Percentiles rank a stretch among this genome's conserved stretches.
phyloP scores from a whole-genome alignment of 2,888 invertebrate species.

The Thyatira batis region DNA sequence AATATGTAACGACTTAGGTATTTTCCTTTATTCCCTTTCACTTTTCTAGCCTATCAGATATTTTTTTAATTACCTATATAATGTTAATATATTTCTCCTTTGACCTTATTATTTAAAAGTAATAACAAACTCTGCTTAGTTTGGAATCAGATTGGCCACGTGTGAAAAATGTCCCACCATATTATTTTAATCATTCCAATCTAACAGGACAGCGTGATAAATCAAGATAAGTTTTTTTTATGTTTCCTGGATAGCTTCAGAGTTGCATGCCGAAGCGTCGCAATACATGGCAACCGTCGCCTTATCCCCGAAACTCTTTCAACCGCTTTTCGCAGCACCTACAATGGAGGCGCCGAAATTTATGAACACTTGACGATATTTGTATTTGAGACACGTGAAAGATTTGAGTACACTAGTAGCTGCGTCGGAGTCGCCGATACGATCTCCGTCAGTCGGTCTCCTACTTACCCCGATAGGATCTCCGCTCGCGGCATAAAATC shows the following conservation, averaged over 20 bases:
- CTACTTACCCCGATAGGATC: conserved; percentile 50
- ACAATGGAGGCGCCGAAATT: conserved; percentile 20
- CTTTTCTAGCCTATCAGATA: too few relatives aligned
- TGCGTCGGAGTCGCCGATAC: conserved; percentile 36
- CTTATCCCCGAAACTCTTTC: conserved; percentile 9
- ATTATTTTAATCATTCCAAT: neutral
- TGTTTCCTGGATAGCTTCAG: neutral
- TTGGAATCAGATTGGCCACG: too few relatives aligned
- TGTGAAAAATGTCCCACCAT: too few relatives aligned
- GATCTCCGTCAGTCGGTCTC: conserved; percentile 34
- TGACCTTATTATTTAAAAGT: neutral
- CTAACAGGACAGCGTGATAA: neutral
- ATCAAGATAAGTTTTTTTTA: neutral
- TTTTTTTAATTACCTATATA: too few relatives aligned
- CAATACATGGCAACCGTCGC: neutral
- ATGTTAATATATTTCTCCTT: too few relatives aligned
- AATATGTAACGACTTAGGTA: too few relatives aligned
- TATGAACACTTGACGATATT: conserved; percentile 32
- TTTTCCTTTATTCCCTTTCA: too few relatives aligned
- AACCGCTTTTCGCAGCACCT: conserved; percentile 16
- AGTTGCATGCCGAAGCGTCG: neutral
- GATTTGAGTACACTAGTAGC: conserved; percentile 36
- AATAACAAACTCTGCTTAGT: too few relatives aligned
- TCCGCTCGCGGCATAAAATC: conserved; percentile 38
- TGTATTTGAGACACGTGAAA: conserved; percentile 45